Percentiles rank a stretch among this genome's conserved stretches.
phyloP scores from a whole-genome alignment of 2,797 vertebrate genomes.

The Neopelma chrysocephalum region DNA sequence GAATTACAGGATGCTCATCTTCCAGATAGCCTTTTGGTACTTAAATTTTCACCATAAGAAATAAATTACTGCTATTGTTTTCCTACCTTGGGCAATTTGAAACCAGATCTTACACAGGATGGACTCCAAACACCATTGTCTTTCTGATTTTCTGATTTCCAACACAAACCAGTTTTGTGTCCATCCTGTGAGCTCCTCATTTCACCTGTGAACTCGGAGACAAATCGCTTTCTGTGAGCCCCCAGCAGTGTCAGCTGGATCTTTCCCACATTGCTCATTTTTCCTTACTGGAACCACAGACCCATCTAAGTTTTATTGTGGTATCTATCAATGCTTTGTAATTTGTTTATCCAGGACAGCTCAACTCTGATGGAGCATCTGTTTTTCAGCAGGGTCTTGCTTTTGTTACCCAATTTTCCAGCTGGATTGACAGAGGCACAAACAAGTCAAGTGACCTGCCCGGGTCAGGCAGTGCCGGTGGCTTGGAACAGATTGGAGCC shows the following conservation, averaged over 20 bases:
- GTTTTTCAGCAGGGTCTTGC: slow-evolving; percentile 61
- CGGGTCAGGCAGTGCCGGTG: slow-evolving; percentile 10
- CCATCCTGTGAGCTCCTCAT: neutral
- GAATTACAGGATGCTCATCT: neutral
- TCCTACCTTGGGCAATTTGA: neutral
- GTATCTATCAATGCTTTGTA: slow-evolving; percentile 38
- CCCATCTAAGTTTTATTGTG: neutral
- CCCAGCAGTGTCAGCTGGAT: neutral
- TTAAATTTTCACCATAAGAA: neutral
- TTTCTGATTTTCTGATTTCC: neutral
- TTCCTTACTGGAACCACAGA: neutral
- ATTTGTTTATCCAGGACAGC: slow-evolving; percentile 65
- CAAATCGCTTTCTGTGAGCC: neutral
- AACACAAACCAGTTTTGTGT: neutral
- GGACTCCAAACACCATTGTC: neutral
- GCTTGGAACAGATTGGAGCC: slow-evolving; percentile 70
- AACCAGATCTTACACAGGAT: neutral
- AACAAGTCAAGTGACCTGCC: slow-evolving; percentile 68
- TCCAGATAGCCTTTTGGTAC: neutral
- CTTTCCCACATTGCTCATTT: neutral
- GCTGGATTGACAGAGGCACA: slow-evolving; percentile 69
- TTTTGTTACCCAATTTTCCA: slow-evolving; percentile 75
- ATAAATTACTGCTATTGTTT: neutral
- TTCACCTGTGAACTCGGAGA: neutral
- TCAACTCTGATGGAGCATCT: slow-evolving; percentile 58